Percentiles rank a stretch among this genome's conserved stretches.
These are phyloP conservation scores for Dinomys branickii DNA, from an alignment of 2,113 vertebrate species.

Conservation along the genomic window DNA sequence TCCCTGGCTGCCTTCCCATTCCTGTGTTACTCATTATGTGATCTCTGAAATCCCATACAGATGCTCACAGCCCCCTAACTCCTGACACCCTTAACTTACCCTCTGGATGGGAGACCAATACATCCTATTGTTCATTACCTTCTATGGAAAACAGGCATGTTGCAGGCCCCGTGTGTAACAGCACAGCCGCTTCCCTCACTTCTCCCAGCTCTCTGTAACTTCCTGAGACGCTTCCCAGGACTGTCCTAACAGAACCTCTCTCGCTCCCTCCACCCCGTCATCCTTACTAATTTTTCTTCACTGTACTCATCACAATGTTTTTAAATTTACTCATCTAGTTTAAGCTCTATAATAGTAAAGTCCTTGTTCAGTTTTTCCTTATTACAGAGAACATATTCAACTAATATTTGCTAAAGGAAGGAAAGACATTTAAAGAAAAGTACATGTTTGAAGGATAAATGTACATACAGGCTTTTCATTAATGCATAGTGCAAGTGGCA, in stretches of 20 bases:
- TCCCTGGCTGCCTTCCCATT: neutral
- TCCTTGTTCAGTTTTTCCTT: neutral
- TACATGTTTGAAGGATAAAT: neutral
- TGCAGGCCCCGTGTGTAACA: neutral
- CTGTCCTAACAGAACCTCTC: neutral
- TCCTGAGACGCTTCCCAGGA: neutral
- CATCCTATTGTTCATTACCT: neutral
- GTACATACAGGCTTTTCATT: neutral
- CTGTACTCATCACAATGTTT: neutral
- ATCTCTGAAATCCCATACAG: neutral
- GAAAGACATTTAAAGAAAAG: neutral
- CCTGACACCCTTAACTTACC: neutral
- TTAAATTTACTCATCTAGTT: neutral
- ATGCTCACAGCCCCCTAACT: neutral
- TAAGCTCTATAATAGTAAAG: neutral
- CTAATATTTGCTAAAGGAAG: neutral
- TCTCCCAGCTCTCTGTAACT: neutral
- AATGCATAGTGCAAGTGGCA: neutral
- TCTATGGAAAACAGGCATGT: neutral
- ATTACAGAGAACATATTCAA: neutral
- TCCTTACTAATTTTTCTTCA: neutral
- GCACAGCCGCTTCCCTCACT: neutral
- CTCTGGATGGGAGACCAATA: neutral
- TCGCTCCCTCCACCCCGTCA: neutral
- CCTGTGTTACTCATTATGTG: neutral